Evolutionary conservation across 2,113 vertebrate species (phyloP).

Genomic region (Ammodytes dubius): DNA sequence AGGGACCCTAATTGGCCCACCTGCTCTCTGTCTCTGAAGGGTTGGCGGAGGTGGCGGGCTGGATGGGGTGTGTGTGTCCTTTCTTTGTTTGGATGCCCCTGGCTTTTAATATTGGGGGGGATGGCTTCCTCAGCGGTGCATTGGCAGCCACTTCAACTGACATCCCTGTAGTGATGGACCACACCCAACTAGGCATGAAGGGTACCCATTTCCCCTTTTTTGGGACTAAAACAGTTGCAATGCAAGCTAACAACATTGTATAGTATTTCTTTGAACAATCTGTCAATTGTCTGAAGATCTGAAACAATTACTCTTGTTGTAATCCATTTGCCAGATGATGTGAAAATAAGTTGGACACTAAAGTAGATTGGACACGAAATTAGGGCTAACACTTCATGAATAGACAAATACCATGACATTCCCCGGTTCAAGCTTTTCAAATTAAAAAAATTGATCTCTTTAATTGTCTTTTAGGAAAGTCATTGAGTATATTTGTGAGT

Average conservation of each 20-base stretch:
- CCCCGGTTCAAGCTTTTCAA: not conserved
- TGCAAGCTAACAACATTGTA: too few species aligned
- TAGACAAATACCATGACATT: not conserved
- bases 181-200: conserved; percentile 34
- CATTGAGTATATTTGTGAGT: not conserved
- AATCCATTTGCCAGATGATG: too few species aligned
- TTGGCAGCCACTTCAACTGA: conserved; percentile 26
- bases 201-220: not conserved
- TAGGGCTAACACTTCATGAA: too few species aligned
- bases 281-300: too few species aligned
- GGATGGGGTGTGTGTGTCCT: conserved; percentile 22
- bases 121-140: conserved; percentile 12
- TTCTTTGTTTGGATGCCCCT: conserved; percentile 72
- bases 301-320: not conserved
- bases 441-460: not conserved
- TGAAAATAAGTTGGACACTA: too few species aligned
- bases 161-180: conserved; percentile 51
- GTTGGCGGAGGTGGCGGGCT: conserved; percentile 48
- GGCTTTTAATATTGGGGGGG: conserved; percentile 43
- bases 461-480: not conserved
- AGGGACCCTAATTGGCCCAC: conserved; percentile 84
- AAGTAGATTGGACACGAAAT: too few species aligned
- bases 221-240: not conserved
- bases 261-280: too few species aligned
- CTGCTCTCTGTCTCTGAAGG: conserved; percentile 78